Evolutionary conservation across 2,113 vertebrate species (phyloP).

Genomic region (Cacatua alba): DNA sequence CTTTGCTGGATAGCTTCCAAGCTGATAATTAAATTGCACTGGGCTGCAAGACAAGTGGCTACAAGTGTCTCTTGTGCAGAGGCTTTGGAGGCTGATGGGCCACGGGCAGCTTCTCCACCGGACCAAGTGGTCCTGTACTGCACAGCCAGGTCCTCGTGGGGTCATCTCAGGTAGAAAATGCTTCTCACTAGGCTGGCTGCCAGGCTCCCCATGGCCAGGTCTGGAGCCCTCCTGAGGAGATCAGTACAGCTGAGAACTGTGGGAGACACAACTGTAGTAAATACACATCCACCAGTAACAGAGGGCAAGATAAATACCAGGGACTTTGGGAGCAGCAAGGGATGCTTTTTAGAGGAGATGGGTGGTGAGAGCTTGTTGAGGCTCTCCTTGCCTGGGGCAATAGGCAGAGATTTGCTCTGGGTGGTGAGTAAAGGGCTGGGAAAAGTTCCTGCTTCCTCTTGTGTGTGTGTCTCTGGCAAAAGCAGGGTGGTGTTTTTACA

Average conservation of each 20-base stretch:
- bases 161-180: neutral
- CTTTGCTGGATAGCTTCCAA: constrained; percentile 54
- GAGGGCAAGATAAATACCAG: accelerated
- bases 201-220: neutral
- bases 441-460: neutral
- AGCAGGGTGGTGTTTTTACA: neutral
- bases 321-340: accelerated
- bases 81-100: neutral
- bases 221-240: neutral
- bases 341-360: neutral
- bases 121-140: neutral
- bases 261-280: neutral
- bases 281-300: accelerated
- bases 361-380: accelerated
- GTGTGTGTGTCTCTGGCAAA: neutral
- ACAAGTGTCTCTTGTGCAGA: neutral
- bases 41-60: constrained; percentile 35
- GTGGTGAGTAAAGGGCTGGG: neutral
- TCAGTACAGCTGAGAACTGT: accelerated
- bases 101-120: accelerated
- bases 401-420: neutral
- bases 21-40: constrained; percentile 31
- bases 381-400: neutral
- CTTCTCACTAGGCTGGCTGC: neutral
- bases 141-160: neutral